phyloP scores from a whole-genome alignment of 2,797 vertebrate species.

The Sebastiscus tertius region DNA sequence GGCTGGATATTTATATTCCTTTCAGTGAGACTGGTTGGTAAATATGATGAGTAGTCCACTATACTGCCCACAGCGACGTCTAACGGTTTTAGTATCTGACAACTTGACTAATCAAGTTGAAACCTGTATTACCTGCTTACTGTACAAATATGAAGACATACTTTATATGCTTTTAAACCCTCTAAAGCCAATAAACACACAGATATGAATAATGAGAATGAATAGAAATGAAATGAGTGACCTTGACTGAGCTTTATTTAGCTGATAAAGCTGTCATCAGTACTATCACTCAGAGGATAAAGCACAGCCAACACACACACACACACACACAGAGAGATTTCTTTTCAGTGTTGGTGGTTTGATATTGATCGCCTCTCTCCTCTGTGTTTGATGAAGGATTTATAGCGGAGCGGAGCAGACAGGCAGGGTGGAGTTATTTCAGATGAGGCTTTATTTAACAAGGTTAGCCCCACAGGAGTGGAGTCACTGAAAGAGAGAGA shows the following conservation, averaged over 20 bases:
- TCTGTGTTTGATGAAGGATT: conserved; percentile 67
- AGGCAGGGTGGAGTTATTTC: conserved; percentile 59
- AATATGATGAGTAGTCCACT: rapidly evolving
- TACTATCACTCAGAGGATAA: conserved; percentile 6
- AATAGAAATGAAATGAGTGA: neutral
- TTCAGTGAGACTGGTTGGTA: too few relatives aligned
- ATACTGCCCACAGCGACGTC: rapidly evolving
- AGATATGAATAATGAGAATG: neutral
- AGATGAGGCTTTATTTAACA: conserved; percentile 70
- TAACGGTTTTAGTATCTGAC: neutral
- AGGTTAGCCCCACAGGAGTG: conserved; percentile 40
- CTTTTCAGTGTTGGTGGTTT: conserved; percentile 13
- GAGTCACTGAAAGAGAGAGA: conserved; percentile 11
- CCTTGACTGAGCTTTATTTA: conserved; percentile 36
- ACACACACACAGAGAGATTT: conserved; percentile 2
- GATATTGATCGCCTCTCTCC: conserved; percentile 56
- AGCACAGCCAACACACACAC: neutral
- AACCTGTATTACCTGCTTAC: neutral
- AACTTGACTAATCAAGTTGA: neutral
- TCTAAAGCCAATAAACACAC: neutral
- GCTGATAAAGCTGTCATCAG: conserved; percentile 8
- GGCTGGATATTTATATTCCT: too few relatives aligned
- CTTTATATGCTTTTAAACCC: neutral
- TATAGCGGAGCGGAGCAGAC: conserved; percentile 42
- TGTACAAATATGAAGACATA: neutral